These are phyloP conservation scores for Cylloceria caligata DNA, from an alignment of 2,888 invertebrate genomes.

Conservation along the genomic window DNA sequence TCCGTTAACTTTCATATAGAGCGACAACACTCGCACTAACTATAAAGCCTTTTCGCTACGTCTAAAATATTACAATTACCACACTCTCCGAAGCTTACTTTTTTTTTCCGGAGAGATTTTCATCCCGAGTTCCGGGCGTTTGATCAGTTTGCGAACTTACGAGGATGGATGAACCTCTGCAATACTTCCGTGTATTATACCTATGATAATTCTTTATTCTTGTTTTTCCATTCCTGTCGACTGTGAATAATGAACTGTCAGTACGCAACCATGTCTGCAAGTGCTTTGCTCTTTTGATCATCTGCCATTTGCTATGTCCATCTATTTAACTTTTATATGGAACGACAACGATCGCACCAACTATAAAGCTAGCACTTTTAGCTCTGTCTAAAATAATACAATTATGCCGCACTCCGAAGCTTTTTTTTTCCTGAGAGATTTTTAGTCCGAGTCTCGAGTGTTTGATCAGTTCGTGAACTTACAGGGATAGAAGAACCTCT, in stretches of 20 bases:
- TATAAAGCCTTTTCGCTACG: constrained; percentile 2
- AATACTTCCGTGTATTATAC: constrained; percentile 11
- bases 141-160: constrained; percentile 41
- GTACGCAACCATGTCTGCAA: constrained; percentile 9
- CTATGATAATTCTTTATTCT: constrained; percentile 6
- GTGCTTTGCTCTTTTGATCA: constrained; percentile 2
- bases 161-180: not conserved
- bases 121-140: not conserved
- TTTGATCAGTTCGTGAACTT: constrained; percentile 37
- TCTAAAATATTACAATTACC: constrained; percentile 54
- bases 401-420: constrained; percentile 21
- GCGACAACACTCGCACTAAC: not conserved
- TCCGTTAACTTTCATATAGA: constrained; percentile 27
- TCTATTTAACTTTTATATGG: constrained; percentile 31
- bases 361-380: constrained; percentile 6
- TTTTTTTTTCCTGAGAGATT: constrained; percentile 5
- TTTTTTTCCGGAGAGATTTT: constrained; percentile 12
- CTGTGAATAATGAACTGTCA: constrained; percentile 62
- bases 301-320: not conserved
- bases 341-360: not conserved
- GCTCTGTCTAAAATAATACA: constrained; percentile 44
- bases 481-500: not conserved
- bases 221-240: constrained; percentile 20
- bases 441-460: not conserved
- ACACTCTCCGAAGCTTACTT: not conserved